Evolutionary conservation across 2,797 vertebrate species (phyloP).

Genomic region (Amniataba percoides): DNA sequence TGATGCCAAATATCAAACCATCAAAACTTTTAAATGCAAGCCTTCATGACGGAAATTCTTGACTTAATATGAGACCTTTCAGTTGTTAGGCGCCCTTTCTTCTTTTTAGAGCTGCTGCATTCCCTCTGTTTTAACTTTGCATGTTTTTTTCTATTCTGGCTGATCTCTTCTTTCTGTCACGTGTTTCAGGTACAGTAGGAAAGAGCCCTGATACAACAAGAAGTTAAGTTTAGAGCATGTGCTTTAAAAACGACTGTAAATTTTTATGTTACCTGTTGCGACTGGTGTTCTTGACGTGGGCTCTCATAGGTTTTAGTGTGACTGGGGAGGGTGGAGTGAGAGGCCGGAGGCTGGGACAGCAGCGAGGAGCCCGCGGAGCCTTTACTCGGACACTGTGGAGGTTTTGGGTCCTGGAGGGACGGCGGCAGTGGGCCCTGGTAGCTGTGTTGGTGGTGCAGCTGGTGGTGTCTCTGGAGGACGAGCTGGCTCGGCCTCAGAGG

Average conservation of each 20-base stretch:
- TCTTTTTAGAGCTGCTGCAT: slow-evolving; percentile 10
- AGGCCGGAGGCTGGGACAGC: slow-evolving; percentile 54
- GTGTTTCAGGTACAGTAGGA: neutral
- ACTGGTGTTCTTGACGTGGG: slow-evolving; percentile 56
- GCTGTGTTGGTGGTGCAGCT: slow-evolving; percentile 85
- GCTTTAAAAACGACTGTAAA: neutral
- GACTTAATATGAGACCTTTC: neutral
- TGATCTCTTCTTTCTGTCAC: neutral
- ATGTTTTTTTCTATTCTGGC: neutral
- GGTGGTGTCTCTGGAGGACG: slow-evolving; percentile 81
- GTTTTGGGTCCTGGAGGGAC: slow-evolving; percentile 65
- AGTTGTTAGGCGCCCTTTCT: slow-evolving; percentile 31
- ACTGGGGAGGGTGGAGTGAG: slow-evolving; percentile 71
- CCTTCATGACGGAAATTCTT: neutral
- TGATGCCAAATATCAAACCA: slow-evolving; percentile 4
- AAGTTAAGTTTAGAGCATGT: neutral
- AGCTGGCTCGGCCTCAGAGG: slow-evolving; percentile 74
- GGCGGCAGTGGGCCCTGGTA: slow-evolving; percentile 80
- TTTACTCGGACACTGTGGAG: slow-evolving; percentile 45
- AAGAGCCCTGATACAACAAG: neutral
- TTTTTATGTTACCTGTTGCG: slow-evolving; percentile 68
- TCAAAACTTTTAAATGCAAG: neutral
- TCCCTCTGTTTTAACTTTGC: neutral
- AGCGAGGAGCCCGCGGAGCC: slow-evolving; percentile 21
- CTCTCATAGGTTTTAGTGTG: slow-evolving; percentile 74